phyloP scores from a whole-genome alignment of 2,113 vertebrate species.

The Procavia capensis region DNA sequence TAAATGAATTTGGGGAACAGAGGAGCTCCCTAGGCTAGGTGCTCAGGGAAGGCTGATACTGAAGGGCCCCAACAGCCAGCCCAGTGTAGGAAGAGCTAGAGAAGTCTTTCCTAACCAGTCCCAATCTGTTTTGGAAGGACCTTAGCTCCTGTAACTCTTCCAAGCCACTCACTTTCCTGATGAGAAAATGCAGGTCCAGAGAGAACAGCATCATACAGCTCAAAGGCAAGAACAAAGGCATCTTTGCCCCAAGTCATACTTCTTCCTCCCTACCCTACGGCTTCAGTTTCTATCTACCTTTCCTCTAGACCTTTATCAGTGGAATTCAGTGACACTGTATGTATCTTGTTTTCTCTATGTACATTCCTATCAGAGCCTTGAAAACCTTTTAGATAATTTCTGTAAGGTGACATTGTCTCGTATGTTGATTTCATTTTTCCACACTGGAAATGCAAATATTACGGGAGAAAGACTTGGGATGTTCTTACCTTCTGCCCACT shows the following conservation, averaged over 20 bases:
- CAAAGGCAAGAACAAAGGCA: background rate
- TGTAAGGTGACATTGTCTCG: background rate
- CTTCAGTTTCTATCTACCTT: background rate
- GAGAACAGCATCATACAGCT: background rate
- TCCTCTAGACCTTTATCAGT: background rate
- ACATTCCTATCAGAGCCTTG: background rate
- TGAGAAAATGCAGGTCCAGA: background rate
- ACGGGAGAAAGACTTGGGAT: background rate
- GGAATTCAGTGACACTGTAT: background rate
- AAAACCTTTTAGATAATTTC: conserved; percentile 11
- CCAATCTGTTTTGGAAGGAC: background rate
- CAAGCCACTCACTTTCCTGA: background rate
- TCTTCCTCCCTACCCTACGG: background rate
- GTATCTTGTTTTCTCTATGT: background rate
- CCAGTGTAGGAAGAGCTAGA: background rate
- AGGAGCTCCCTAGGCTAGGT: background rate
- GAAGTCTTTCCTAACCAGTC: background rate
- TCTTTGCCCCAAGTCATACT: background rate
- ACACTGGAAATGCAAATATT: background rate
- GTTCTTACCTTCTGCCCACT: rapidly evolving
- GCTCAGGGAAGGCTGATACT: background rate
- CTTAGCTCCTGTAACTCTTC: background rate
- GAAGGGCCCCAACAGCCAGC: background rate
- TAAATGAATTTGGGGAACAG: background rate
- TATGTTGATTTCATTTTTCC: background rate